Evolutionary conservation across 2,113 vertebrate species (phyloP), one percentile per base, ranked within the genome.

Genomic region (Ariopsis seemanni): DNA sequence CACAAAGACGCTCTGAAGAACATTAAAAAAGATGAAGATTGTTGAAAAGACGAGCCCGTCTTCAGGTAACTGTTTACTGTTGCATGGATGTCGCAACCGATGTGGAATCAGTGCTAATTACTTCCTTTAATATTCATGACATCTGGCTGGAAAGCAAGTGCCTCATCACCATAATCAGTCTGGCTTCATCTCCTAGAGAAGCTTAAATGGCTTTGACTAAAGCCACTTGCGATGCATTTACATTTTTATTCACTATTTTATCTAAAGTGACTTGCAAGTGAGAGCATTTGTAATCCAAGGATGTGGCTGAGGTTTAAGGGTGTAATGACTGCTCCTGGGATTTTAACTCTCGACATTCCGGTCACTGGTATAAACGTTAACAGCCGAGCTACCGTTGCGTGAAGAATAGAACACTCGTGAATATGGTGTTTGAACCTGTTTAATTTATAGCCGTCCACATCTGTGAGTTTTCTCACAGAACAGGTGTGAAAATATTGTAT

Each of bases 81-180:
- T 34, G 78, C 55, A 17, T 75, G 22, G 82, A 69, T 53, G 34
- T 1, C 55, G 42, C 52, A n/a, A 67, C 79, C 63, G 52, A 72
- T 69, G 52, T 48, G 42, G 79, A 87, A 60, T 89, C 87, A 63
- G 48, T 30, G 30, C 86, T 79, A 83, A 86, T 81, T 50, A 72
- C 83, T 81, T 42, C 83, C 50, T 75, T 55, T 81, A 74, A 80
- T 82, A 55, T 84, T 84, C 79, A 62, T 62, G 57, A 62, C 30
- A 42, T 62, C 30, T 60, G 79, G 18, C 20, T 60, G 57, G 30
- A 82, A 82, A 25, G 79, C 79, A 82, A 82, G 50, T 42, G 57
- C 10, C 20, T 62, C 57, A 60, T 82, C 79, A 62, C 18, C 34
- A 48, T 82, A 82, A 82, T 62, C 57, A 82, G 55, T 60, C 78